Conservation (phyloP, 2,888 invertebrate species). For the Drosophila falleni region DNA sequence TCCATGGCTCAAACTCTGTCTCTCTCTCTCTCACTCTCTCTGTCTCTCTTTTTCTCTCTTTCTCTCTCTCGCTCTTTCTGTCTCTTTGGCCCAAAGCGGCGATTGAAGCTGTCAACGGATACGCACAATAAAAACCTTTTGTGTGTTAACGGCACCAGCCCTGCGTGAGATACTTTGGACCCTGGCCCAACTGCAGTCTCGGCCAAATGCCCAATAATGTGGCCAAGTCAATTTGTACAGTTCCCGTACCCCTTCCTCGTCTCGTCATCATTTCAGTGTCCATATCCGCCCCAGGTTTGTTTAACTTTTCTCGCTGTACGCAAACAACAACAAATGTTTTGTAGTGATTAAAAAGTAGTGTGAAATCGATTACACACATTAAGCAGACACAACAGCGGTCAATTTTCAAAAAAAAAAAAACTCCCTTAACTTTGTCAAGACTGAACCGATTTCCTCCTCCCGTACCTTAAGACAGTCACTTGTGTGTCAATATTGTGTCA, state of each 20-base stretch:
- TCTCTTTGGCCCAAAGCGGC: conserved; percentile 23
- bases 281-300: conserved; percentile 46
- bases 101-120: conserved; percentile 75
- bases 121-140: conserved; percentile 78
- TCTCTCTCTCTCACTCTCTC: background rate
- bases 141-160: conserved; percentile 43
- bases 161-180: conserved; percentile 69
- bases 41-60: background rate
- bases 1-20: conserved; percentile 11
- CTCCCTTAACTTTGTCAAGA: conserved; percentile 12
- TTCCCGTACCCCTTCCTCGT: conserved; percentile 8
- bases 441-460: conserved; percentile 16
- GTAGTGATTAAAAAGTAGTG: conserved; percentile 79
- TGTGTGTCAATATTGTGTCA: conserved; percentile 53
- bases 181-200: conserved; percentile 40
- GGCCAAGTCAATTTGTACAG: conserved; percentile 75
- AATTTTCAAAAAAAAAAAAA: conserved; percentile 21
- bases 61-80: background rate
- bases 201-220: conserved; percentile 70
- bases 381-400: conserved; percentile 51
- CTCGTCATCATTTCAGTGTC: background rate
- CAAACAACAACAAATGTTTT: conserved; percentile 76
- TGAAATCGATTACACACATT: conserved; percentile 78
- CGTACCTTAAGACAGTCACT: background rate
- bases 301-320: conserved; percentile 75